These are phyloP conservation scores for Petromus typicus DNA, from an alignment of 2,113 vertebrate genomes.

Conservation along the genomic window DNA sequence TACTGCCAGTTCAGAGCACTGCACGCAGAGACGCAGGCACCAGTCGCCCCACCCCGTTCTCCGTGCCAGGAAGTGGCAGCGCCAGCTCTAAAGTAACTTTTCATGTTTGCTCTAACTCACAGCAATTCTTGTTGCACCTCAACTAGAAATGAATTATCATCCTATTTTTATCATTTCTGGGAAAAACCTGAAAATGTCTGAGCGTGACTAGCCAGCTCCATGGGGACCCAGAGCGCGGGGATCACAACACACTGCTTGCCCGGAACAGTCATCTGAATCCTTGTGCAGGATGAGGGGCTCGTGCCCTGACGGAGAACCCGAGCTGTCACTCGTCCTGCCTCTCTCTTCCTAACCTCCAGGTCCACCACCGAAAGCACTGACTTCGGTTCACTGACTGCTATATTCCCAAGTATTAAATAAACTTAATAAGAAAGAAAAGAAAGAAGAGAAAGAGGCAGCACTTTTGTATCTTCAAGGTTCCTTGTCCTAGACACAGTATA, in stretches of 20 bases:
- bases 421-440: neutral
- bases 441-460: neutral
- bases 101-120: slow-evolving; percentile 47
- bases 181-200: slow-evolving; percentile 16
- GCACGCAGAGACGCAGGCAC: neutral
- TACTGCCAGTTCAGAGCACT: neutral
- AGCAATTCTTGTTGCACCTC: slow-evolving; percentile 58
- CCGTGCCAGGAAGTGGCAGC: neutral
- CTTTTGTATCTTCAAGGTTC: neutral
- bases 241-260: neutral
- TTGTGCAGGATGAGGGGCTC: neutral
- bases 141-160: slow-evolving; percentile 50
- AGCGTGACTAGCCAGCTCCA: neutral
- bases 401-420: neutral
- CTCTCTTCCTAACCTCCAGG: neutral
- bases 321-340: neutral
- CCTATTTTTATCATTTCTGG: slow-evolving; percentile 54
- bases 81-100: slow-evolving; percentile 45
- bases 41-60: slow-evolving; percentile 20
- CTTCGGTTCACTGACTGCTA: neutral
- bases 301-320: accelerated
- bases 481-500: neutral
- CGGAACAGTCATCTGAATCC: neutral
- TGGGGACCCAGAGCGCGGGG: neutral
- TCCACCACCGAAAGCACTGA: neutral